Conservation (phyloP, 2,797 vertebrate genomes). For the Lateolabrax maculatus region DNA sequence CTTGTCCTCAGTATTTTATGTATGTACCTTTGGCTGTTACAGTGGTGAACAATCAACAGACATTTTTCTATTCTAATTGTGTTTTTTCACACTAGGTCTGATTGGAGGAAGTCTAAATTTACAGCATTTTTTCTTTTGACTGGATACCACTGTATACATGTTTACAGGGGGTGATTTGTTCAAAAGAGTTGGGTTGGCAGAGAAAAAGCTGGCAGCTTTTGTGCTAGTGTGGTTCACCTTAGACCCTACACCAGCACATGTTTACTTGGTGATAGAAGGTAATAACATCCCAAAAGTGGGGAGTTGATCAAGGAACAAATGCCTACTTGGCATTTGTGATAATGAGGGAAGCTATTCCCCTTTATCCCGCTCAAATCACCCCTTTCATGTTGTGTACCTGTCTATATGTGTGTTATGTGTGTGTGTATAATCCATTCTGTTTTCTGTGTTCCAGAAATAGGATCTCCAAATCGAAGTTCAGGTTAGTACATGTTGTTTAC, state of each 20-base stretch:
- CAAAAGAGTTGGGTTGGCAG: too few relatives aligned
- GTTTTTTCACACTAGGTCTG: constrained; percentile 40
- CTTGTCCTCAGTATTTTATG: constrained; percentile 78
- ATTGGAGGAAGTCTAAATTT: constrained; percentile 52
- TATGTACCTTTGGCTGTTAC: constrained; percentile 67
- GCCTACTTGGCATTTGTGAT: constrained; percentile 31
- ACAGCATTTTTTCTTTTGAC: constrained; percentile 59
- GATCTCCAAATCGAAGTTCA: constrained; percentile 99
- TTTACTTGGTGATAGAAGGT: constrained; percentile 1
- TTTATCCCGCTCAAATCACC: constrained; percentile 70
- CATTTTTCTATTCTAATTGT: constrained; percentile 3
- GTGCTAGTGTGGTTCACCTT: neutral
- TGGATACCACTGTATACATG: constrained; percentile 75
- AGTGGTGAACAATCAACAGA: constrained; percentile 79
- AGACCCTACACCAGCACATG: neutral
- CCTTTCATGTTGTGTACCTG: constrained; percentile 69
- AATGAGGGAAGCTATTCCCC: constrained; percentile 34
- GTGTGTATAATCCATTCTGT: constrained; percentile 91
- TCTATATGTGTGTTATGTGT: constrained; percentile 77
- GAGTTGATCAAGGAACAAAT: constrained; percentile 30
- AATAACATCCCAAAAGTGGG: constrained; percentile 4
- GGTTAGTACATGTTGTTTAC: constrained; percentile 91
- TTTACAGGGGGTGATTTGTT: constrained; percentile 74
- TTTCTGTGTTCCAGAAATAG: constrained; percentile 97
- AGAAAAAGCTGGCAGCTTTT: neutral